Conservation (phyloP, 1,140 invertebrate genomes). For the Atta texana region DNA sequence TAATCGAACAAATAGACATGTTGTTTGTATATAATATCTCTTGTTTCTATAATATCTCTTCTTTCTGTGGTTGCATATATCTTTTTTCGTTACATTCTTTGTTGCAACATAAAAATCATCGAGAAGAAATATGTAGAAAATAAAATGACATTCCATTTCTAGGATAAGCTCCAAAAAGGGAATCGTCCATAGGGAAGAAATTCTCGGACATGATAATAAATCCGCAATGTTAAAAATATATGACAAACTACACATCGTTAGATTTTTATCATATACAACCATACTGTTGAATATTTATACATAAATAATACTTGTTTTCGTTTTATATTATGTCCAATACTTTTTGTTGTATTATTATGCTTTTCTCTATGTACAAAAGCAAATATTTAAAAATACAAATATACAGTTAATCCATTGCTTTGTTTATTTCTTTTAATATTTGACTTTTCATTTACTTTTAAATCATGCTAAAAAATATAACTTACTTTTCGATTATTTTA, state of each 20-base stretch:
- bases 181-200: slow-evolving; percentile 63
- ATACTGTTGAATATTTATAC: not conserved
- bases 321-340: not conserved
- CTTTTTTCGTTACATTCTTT: not conserved
- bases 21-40: not conserved
- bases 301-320: not conserved
- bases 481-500: not conserved
- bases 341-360: not conserved
- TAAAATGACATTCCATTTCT: slow-evolving; percentile 66
- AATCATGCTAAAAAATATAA: not conserved
- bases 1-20: slow-evolving; percentile 24
- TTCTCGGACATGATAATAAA: slow-evolving; percentile 67
- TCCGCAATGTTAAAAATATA: slow-evolving; percentile 59
- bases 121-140: slow-evolving; percentile 57
- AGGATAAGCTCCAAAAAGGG: slow-evolving; percentile 62
- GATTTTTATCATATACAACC: not conserved
- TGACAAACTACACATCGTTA: slow-evolving; percentile 4
- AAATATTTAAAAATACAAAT: slow-evolving; percentile 11
- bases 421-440: not conserved
- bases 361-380: not conserved
- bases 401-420: not conserved
- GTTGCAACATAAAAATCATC: slow-evolving; percentile 62
- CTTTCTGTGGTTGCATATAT: not conserved
- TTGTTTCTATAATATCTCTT: not conserved
- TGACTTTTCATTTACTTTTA: not conserved